Conservation (phyloP, 2,797 vertebrate species). For the Triplophysa yarkandensis region DNA sequence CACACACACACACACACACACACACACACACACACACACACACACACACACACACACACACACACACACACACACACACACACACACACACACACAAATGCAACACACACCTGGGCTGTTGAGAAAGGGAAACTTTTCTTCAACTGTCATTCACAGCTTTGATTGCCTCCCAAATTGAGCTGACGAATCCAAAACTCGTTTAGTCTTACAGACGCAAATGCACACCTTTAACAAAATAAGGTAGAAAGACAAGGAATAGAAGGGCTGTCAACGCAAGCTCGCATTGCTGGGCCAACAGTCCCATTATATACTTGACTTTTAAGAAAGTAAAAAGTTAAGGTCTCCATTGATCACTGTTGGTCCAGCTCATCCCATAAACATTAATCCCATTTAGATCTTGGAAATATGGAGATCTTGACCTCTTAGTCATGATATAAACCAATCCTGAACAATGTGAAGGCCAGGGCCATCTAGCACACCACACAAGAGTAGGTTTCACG, state of each 20-base stretch:
- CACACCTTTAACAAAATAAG: too few species aligned
- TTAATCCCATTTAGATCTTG: too few species aligned
- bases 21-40: background rate
- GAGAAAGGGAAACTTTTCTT: constrained; percentile 76
- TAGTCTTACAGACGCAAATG: background rate
- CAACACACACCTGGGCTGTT: constrained; percentile 66
- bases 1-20: constrained; percentile 47
- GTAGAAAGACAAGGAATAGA: too few species aligned
- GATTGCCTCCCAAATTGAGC: constrained; percentile 44
- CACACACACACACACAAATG: constrained; percentile 11
- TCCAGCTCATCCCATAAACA: too few species aligned
- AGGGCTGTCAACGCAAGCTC: background rate
- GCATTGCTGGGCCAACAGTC: background rate
- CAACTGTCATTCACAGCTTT: constrained; percentile 74
- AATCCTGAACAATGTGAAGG: too few species aligned
- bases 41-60: constrained; percentile 46
- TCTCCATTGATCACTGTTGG: too few species aligned
- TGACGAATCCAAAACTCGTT: background rate
- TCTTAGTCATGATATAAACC: too few species aligned
- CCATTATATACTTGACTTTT: background rate
- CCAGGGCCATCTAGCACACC: too few species aligned
- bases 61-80: constrained; percentile 1
- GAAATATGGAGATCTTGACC: too few species aligned
- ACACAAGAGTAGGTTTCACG: background rate
- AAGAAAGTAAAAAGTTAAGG: too few species aligned